Evolutionary conservation across 2,113 vertebrate genomes (phyloP).

Genomic region (Grus americana): DNA sequence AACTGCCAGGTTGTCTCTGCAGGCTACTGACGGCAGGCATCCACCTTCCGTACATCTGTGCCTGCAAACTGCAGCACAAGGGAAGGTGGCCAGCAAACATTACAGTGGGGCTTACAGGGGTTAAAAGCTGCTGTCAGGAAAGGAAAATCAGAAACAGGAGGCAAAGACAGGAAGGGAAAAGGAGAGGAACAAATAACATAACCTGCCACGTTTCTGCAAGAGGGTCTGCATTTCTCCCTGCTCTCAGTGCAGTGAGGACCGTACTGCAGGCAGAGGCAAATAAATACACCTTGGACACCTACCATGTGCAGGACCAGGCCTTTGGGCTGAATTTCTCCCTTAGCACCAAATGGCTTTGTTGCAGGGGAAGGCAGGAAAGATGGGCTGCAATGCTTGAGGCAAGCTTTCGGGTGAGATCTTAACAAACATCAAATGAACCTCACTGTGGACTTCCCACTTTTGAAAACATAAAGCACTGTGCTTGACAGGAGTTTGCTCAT

Average conservation of each 20-base stretch:
- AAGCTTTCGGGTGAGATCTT: not conserved
- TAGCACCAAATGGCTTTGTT: not conserved
- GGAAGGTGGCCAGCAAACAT: not conserved
- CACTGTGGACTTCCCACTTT: not conserved
- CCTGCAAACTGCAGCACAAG: not conserved
- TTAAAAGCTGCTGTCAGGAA: not conserved
- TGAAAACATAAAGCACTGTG: not conserved
- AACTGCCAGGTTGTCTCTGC: not conserved
- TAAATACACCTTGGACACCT: not conserved
- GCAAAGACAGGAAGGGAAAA: not conserved
- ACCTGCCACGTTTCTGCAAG: not conserved
- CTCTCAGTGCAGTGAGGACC: accelerated
- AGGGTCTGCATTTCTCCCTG: not conserved
- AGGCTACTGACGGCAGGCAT: not conserved
- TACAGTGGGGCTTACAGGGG: not conserved
- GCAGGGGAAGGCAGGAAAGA: not conserved
- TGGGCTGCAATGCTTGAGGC: not conserved
- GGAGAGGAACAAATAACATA: not conserved
- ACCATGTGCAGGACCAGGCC: not conserved
- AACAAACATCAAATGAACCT: not conserved
- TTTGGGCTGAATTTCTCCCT: not conserved
- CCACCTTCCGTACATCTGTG: not conserved
- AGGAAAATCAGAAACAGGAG: not conserved
- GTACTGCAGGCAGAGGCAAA: not conserved
- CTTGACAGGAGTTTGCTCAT: not conserved